Evolutionary conservation across 2,888 invertebrate genomes (phyloP).

Genomic region (Eilema sororculum): DNA sequence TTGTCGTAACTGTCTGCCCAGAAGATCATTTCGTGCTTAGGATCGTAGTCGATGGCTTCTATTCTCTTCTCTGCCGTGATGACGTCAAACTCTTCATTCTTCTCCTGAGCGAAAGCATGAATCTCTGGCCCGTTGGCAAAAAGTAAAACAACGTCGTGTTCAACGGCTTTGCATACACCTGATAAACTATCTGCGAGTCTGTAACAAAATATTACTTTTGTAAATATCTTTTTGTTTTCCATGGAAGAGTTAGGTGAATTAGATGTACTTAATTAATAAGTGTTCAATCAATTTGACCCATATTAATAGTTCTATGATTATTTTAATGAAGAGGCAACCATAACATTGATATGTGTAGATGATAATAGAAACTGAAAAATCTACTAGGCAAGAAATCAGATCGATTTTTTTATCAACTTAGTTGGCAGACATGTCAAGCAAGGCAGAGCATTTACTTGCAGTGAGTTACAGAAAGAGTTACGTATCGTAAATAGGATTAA

Average conservation of each 20-base stretch:
- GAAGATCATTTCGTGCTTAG: slow-evolving; percentile 93
- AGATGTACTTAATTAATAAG: no score
- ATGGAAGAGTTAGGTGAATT: neutral
- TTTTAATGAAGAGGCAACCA: no score
- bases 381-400: no score
- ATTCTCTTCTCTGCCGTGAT: slow-evolving; percentile 95
- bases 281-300: no score
- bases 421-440: no score
- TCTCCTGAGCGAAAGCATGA: slow-evolving; percentile 89
- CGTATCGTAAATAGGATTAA: no score
- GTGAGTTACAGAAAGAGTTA: no score
- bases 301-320: no score
- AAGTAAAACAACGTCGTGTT: slow-evolving; percentile 89
- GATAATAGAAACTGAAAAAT: no score
- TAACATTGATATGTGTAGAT: neutral
- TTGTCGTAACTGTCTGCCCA: slow-evolving; percentile 98
- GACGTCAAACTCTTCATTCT: slow-evolving; percentile 91
- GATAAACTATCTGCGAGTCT: slow-evolving; percentile 91
- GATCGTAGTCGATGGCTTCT: slow-evolving; percentile 96
- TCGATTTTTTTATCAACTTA: no score
- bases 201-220: slow-evolving; percentile 23
- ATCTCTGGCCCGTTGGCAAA: slow-evolving; percentile 96
- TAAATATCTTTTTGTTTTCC: neutral
- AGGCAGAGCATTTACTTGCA: no score
- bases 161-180: slow-evolving; percentile 93